Base-by-base conservation (phyloP, 2,797 vertebrate genomes). In the Lates japonicus region DNA sequence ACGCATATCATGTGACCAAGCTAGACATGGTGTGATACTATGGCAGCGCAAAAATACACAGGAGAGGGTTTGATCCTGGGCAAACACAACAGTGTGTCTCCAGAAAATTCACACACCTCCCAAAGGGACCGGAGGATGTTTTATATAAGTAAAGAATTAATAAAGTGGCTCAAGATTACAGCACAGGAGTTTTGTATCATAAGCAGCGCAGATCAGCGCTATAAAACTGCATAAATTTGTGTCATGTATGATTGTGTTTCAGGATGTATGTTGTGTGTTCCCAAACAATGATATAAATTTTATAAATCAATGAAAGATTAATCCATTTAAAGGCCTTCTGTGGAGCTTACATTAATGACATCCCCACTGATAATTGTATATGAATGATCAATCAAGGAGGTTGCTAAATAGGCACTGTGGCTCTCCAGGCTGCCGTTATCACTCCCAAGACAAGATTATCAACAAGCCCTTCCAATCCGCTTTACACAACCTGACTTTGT, bases 21-120 rank as follows among this genome's bases (percentile, higher is more conserved):
- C 20, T 76, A 87, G 90, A 90, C 86, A 93, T n/a, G n/a, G n/a
- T 90, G 92, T 92, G 90, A 92, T 78, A 86, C 90, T 90, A 91
- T 93, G 83, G 88, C 84, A 91, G 91, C 86, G 25, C 25, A 59
- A 74, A n/a, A 74, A 89, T 87, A 82, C 91, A 83, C 89, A 55
- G 63, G 82, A 88, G 90, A 77, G 71, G 64, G 60, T 29, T 64
- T 76, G 76, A 87, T 85, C 84, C 59, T 74, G 59, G 84, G 90
- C 63, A 90, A 90, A 90, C 90, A 91, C 82, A 86, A 84, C 79
- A 82, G 39, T 39, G 72, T 55, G 76, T 86, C 88, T 81, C 65
- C 49, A 76, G 84, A 69, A 93, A 88, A 93, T 85, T 77, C 87
- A 86, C 81, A 84, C 62, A 58, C 48, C 42, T 70, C 80, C 78